phyloP scores from a whole-genome alignment of 1,140 invertebrate species.

The Gonioctena quinquepunctata region DNA sequence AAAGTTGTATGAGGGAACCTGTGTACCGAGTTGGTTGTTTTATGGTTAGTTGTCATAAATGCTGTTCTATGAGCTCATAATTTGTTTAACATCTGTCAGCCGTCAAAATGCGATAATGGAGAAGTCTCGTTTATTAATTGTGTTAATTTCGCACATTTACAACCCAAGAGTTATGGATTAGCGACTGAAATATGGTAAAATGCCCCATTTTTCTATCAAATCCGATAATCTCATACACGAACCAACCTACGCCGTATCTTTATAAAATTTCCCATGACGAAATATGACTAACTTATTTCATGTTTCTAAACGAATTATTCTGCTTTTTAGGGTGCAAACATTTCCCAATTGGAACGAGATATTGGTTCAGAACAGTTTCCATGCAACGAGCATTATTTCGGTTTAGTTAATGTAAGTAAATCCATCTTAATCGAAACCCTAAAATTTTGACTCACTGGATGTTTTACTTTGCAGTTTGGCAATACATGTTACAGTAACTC shows the following conservation, averaged over 20 bases:
- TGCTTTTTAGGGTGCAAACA: slow-evolving; percentile 86
- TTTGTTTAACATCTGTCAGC: slow-evolving; percentile 52
- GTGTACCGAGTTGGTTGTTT: too few species aligned
- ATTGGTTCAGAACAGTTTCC: slow-evolving; percentile 97
- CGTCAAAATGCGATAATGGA: slow-evolving; percentile 54
- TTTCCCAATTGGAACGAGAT: slow-evolving; percentile 96
- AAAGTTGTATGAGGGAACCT: too few species aligned
- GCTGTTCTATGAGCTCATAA: not conserved
- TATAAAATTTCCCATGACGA: slow-evolving; percentile 10
- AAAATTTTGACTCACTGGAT: too few species aligned
- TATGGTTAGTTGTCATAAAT: not conserved
- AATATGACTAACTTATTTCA: slow-evolving; percentile 15
- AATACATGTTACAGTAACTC: slow-evolving; percentile 99
- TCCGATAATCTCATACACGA: not conserved
- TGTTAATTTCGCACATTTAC: slow-evolving; percentile 49
- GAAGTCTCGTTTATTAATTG: slow-evolving; percentile 47
- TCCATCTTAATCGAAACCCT: not conserved
- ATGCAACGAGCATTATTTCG: slow-evolving; percentile 98
- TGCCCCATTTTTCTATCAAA: not conserved
- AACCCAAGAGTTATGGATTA: slow-evolving; percentile 55
- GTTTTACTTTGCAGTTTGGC: slow-evolving; percentile 83
- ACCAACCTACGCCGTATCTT: not conserved
- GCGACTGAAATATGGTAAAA: slow-evolving; percentile 54
- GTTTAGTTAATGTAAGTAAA: slow-evolving; percentile 90
- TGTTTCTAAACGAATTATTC: slow-evolving; percentile 14